Evolutionary conservation across 1,140 invertebrate species (phyloP), one percentile per base, ranked within the genome.

Genomic region (Chironomus striatipennis): DNA sequence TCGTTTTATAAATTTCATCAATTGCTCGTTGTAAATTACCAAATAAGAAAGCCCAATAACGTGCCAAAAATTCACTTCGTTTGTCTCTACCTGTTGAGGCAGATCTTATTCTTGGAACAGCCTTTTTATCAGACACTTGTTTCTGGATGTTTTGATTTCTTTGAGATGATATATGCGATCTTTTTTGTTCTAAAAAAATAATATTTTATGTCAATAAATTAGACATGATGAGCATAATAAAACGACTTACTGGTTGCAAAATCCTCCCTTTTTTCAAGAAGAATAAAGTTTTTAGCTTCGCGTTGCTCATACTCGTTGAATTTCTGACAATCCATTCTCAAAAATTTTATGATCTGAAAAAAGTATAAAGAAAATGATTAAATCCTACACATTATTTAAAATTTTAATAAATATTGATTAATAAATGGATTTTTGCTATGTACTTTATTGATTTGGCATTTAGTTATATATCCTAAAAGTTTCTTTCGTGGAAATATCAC

Each of bases 41-140:
- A 85, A 98, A 97, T 43, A 98, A 83, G 79, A 97, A 89, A 4
- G 95, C 93, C 96, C 96, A 98, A 81, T 98, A 97, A 67, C 96
- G 83, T 20, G 94, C 93, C 77, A 94, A 88, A 18, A 96, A 82
- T 84, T 97, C 95, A 7, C 91, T 93, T 77, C 91, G 90, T 83
- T 94, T 94, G 80, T 95, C 93, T 20, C 93, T 83, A 20, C 93
- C 93, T 6, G 92, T 93, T 5, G 93, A 95, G 43, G 92, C 92
- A 42, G 93, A 94, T 78, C 93, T 85, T 1, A 93, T 83, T 83
- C 90, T 84, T 9, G 87, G 80, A 64, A 86, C 86, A 76, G 76
- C 77, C 43, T 73, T 74, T 75, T 75, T 47, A 65, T 76, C 76
- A 72, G 64, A 76, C 20, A 73, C 9, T 5, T 64, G 24, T 20